phyloP scores from a whole-genome alignment of 1,140 invertebrate species.

The Alviniconcha marisindica region DNA sequence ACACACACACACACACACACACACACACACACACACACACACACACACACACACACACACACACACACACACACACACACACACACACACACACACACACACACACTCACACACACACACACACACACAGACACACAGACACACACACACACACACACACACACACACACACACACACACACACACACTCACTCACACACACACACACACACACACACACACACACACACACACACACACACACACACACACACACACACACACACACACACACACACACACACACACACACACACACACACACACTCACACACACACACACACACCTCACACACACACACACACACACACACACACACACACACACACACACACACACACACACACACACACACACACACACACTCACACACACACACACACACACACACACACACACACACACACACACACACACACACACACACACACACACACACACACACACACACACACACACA shows the following conservation, averaged over 20 bases:
- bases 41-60: no score
- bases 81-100: neutral
- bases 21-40: no score
- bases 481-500: no score
- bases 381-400: no score
- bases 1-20: no score
- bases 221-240: constrained; percentile 19
- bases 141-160: neutral
- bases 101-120: neutral
- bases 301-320: neutral
- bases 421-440: no score
- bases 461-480: no score
- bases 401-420: no score
- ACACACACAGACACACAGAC: neutral
- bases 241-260: constrained; percentile 14
- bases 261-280: constrained; percentile 21
- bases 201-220: constrained; percentile 25
- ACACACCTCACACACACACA: neutral
- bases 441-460: no score
- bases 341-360: no score
- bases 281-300: constrained; percentile 1
- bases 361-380: no score
- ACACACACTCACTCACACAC: constrained; percentile 24
- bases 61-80: no score
- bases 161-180: constrained; percentile 26